Conservation (phyloP, 1,140 invertebrate genomes). For the Pomacea maculata region DNA sequence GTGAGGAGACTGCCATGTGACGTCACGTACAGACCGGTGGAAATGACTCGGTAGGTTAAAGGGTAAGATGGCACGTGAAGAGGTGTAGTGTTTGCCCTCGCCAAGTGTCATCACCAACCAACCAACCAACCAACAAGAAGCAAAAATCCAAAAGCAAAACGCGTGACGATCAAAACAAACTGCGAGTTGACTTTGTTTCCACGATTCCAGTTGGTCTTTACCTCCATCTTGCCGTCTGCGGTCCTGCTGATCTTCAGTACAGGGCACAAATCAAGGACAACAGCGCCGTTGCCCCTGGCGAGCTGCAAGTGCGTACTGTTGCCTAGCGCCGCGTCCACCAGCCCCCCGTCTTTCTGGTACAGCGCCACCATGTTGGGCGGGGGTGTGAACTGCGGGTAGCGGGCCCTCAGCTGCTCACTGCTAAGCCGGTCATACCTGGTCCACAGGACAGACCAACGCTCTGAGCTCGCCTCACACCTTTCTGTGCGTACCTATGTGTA, state of each 20-base stretch:
- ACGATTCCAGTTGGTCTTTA: background rate
- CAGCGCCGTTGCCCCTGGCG: constrained; percentile 53
- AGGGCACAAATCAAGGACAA: constrained; percentile 53
- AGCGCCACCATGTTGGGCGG: constrained; percentile 43
- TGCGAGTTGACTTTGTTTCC: background rate
- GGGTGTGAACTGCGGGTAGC: constrained; percentile 57
- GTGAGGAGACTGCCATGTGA: background rate
- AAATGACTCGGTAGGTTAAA: no score
- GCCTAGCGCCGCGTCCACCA: constrained; percentile 58
- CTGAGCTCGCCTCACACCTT: no score
- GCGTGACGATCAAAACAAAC: background rate
- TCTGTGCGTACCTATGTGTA: constrained; percentile 17
- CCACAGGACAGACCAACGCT: background rate
- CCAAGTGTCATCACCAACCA: background rate
- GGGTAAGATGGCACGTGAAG: background rate
- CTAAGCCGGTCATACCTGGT: constrained; percentile 47
- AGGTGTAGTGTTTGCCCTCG: background rate
- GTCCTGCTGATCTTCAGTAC: constrained; percentile 44
- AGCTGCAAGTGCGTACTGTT: constrained; percentile 61
- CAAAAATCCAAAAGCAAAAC: background rate
- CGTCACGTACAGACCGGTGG: no score
- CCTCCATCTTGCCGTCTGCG: constrained; percentile 39
- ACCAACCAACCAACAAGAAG: background rate
- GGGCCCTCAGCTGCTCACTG: constrained; percentile 33
- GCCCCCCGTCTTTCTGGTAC: constrained; percentile 53